These are phyloP conservation scores for Neoniphon sammara DNA, from an alignment of 2,797 vertebrate species.

Conservation along the genomic window DNA sequence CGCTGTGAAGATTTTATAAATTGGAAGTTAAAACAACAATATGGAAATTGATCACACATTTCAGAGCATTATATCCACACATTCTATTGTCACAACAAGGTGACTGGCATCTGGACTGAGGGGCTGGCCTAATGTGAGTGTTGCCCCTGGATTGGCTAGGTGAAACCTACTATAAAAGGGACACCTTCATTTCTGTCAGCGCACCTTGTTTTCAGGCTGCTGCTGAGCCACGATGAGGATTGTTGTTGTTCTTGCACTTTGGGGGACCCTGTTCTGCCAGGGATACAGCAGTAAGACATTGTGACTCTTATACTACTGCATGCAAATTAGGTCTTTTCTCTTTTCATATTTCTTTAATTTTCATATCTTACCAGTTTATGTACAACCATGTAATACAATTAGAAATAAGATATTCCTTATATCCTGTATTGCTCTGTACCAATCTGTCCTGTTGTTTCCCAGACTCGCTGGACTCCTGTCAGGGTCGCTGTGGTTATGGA, in stretches of 20 bases:
- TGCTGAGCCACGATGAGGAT: slow-evolving; percentile 71
- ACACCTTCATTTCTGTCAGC: background rate
- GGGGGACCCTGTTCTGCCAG: slow-evolving; percentile 66
- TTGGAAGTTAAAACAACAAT: background rate
- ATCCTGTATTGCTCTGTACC: background rate
- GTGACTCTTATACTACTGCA: background rate
- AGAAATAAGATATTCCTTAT: background rate
- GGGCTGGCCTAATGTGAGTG: slow-evolving; percentile 4
- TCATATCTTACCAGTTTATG: background rate
- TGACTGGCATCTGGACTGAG: background rate
- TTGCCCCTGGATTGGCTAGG: slow-evolving; percentile 30
- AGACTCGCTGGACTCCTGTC: slow-evolving; percentile 74
- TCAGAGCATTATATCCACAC: background rate
- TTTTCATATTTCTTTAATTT: background rate
- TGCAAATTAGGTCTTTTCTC: no score
- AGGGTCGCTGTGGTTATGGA: slow-evolving; percentile 70
- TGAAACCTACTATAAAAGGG: slow-evolving; percentile 69
- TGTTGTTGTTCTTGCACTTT: slow-evolving; percentile 64
- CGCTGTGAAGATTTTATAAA: background rate
- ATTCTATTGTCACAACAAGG: background rate
- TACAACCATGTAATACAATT: background rate
- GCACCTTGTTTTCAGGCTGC: slow-evolving; percentile 39
- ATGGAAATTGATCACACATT: background rate
- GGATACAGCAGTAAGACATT: slow-evolving; percentile 78
- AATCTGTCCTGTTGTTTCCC: slow-evolving; percentile 27